Evolutionary conservation across 2,113 vertebrate genomes (phyloP), one percentile per base, ranked within the genome.

Genomic region (Prionailurus bengalensis): DNA sequence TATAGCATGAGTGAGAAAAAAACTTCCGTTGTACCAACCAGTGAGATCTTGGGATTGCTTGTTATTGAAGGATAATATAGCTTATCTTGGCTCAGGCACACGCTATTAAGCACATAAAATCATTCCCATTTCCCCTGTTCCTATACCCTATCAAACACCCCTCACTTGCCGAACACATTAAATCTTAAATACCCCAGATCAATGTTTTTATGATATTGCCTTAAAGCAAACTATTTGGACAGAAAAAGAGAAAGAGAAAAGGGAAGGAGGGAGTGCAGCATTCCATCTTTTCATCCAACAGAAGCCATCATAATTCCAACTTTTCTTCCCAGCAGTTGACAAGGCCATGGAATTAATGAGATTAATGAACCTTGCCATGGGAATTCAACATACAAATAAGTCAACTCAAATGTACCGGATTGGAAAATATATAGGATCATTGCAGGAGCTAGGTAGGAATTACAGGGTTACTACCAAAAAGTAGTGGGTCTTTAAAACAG

Each of bases 401-500:
- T 23, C 68, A 80, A 83, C 39, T 83, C 74, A 89, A 92, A 78
- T 19, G 6, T 3, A 79, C 0, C n/a, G 15, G 63, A n/a, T 36
- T 84, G 84, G 87, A 97, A 95, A 94, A 51, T 65, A 86, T 7
- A 7, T 10, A 86, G 13, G 16, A 94, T 86, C 90, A 70, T 63
- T 55, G 61, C 16, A 96, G 39, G 12, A 74, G 48, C 70, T 66
- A 23, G 6, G 36, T 80, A 3, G 65, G 90, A 78, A 94, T 78
- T 45, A 88, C 14, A 65, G 33, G 36, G 48, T 91, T 29, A 70
- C 68, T 84, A n/a, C 4, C 31, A 3, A 61, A 90, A 42, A 80
- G 33, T 19, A 71, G 21, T 31, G 68, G 66, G 63, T 51, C 65
- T 76, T 74, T 90, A 94, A 93, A 81, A 90, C 9, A 66, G 80